Conservation (phyloP, 2,113 vertebrate genomes). For the Cranoglanis bouderius region DNA sequence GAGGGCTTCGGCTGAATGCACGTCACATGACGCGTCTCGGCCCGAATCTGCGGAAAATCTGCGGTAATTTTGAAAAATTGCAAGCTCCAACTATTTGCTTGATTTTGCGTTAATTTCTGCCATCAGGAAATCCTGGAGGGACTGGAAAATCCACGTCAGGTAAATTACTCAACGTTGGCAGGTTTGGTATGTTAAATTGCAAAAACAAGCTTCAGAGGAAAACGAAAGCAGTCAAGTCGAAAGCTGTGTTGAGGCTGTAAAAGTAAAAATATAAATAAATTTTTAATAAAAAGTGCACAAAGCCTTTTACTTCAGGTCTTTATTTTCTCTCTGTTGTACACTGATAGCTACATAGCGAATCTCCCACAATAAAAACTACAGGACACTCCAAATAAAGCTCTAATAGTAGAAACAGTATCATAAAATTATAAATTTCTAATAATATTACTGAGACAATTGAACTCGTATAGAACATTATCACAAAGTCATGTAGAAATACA, state of each 20-base stretch:
- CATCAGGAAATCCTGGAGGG: no score
- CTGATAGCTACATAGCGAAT: constrained; percentile 17
- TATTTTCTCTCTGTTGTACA: constrained; percentile 27
- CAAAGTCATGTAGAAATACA: constrained; percentile 18
- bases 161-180: no score
- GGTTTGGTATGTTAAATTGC: neutral
- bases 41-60: no score
- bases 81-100: no score
- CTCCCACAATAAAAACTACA: constrained; percentile 32
- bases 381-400: constrained; percentile 40
- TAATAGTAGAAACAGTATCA: constrained; percentile 34
- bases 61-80: no score
- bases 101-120: no score
- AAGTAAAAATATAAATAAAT: neutral
- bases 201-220: neutral
- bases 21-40: no score
- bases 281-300: neutral
- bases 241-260: neutral
- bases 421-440: constrained; percentile 14
- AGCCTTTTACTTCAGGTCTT: neutral
- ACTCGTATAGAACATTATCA: constrained; percentile 27
- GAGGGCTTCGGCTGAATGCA: no score
- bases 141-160: no score
- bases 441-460: constrained; percentile 7
- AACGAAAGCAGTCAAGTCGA: no score